A percentile compares a stretch with the other conserved stretches of the same genome.
Conservation (phyloP, 2,888 invertebrate genomes). For the Monochamus alternatus region DNA sequence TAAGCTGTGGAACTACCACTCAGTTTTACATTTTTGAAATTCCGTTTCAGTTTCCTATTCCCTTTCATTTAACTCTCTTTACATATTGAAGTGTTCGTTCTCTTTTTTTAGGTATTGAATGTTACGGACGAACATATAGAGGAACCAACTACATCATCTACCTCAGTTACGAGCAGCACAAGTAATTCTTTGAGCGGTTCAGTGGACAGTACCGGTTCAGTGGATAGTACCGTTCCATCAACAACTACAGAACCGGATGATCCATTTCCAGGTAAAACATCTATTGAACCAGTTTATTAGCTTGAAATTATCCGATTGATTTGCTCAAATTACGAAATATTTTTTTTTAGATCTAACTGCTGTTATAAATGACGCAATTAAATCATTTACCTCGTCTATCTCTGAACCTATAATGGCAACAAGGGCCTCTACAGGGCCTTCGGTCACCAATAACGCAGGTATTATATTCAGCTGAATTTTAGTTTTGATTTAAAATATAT, state of each 20-base stretch:
- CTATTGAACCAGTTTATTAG: background rate
- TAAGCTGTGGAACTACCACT: too few species aligned
- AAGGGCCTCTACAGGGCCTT: background rate
- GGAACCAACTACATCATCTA: constrained; percentile 9
- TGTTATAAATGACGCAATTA: background rate
- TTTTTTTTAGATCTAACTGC: constrained; percentile 2
- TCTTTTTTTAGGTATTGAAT: background rate
- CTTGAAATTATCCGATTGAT: background rate
- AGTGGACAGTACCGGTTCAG: constrained; percentile 9
- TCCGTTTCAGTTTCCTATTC: too few species aligned
- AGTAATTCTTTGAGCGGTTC: constrained; percentile 13
- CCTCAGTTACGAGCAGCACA: constrained; percentile 17
- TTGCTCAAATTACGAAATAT: background rate
- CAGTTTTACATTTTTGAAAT: too few species aligned
- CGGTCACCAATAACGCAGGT: background rate
- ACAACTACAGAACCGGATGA: background rate
- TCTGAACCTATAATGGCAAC: background rate
- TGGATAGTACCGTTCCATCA: constrained; percentile 18
- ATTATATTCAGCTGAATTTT: background rate
- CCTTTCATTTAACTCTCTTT: too few species aligned
- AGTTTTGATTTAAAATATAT: too few species aligned
- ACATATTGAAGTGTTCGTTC: too few species aligned
- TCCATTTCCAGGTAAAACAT: background rate
- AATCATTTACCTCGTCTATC: background rate
- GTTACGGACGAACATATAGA: background rate